Percentiles rank a stretch among this genome's conserved stretches.
phyloP scores from a whole-genome alignment of 2,113 vertebrate species.

The Clarias gariepinus region DNA sequence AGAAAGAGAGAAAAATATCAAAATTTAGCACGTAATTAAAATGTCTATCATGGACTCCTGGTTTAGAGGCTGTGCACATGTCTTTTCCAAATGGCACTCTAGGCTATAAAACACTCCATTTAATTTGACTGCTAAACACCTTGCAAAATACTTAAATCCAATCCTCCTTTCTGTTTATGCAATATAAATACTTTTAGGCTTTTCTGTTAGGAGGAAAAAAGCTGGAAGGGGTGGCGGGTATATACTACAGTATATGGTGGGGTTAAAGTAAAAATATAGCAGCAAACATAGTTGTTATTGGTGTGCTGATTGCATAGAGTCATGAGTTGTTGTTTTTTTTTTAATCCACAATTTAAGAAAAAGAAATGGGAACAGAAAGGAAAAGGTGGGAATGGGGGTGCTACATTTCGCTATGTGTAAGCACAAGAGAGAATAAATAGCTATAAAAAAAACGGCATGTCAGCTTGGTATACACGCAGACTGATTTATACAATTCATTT shows the following conservation, averaged over 20 bases:
- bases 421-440: conserved; percentile 71
- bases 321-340: conserved; percentile 34
- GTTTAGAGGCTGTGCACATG: conserved; percentile 65
- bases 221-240: conserved; percentile 50
- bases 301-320: conserved; percentile 46
- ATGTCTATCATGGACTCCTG: conserved; percentile 73
- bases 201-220: conserved; percentile 67
- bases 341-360: conserved; percentile 45
- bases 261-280: conserved; percentile 14
- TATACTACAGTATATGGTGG: not conserved
- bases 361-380: conserved; percentile 28
- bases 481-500: conserved; percentile 99
- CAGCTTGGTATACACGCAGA: conserved; percentile 96
- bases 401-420: conserved; percentile 57
- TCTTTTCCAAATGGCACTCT: conserved; percentile 71
- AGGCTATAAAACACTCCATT: conserved; percentile 71
- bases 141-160: conserved; percentile 65
- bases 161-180: conserved; percentile 70
- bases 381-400: conserved; percentile 62
- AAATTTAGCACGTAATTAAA: conserved; percentile 82
- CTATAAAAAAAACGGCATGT: conserved; percentile 82
- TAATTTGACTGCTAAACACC: conserved; percentile 72
- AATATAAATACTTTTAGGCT: conserved; percentile 70
- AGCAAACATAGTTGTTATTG: conserved; percentile 40
- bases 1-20: conserved; percentile 64